These are phyloP conservation scores for Tor tambroides DNA, from an alignment of 2,113 vertebrate species.

Conservation along the genomic window DNA sequence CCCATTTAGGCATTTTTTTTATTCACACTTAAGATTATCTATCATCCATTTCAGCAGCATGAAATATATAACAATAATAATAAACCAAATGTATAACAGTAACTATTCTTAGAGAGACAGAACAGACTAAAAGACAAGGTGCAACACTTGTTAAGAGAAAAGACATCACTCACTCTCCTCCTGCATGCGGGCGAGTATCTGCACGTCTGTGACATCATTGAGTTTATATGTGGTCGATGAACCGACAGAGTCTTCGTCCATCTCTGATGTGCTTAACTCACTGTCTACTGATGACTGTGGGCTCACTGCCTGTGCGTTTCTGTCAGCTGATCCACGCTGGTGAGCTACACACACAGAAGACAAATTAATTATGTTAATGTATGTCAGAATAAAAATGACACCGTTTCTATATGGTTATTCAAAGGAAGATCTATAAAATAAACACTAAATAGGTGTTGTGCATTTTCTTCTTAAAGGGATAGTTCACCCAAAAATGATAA, in stretches of 20 bases:
- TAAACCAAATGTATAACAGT: background rate
- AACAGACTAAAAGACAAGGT: background rate
- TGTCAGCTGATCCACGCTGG: conserved; percentile 84
- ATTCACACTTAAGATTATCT: background rate
- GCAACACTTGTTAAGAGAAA: background rate
- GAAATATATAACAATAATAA: too few species aligned
- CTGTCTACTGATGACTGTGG: conserved; percentile 97
- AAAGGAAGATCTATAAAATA: background rate
- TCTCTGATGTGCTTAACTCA: conserved; percentile 96
- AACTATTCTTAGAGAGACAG: background rate
- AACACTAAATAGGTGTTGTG: background rate
- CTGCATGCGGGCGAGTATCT: conserved; percentile 98
- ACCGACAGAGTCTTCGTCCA: conserved; percentile 98
- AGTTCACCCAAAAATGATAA: too few species aligned
- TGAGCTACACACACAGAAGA: conserved; percentile 75
- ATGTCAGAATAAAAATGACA: background rate
- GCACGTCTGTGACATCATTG: conserved; percentile 97
- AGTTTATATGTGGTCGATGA: conserved; percentile 92
- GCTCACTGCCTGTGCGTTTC: conserved; percentile 86
- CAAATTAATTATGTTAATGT: background rate
- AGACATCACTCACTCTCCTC: conserved; percentile 89
- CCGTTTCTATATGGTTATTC: background rate
- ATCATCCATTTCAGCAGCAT: background rate
- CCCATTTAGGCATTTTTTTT: background rate
- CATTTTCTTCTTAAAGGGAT: too few species aligned